phyloP scores from a whole-genome alignment of 2,797 vertebrate genomes.

The Aldrovandia affinis region DNA sequence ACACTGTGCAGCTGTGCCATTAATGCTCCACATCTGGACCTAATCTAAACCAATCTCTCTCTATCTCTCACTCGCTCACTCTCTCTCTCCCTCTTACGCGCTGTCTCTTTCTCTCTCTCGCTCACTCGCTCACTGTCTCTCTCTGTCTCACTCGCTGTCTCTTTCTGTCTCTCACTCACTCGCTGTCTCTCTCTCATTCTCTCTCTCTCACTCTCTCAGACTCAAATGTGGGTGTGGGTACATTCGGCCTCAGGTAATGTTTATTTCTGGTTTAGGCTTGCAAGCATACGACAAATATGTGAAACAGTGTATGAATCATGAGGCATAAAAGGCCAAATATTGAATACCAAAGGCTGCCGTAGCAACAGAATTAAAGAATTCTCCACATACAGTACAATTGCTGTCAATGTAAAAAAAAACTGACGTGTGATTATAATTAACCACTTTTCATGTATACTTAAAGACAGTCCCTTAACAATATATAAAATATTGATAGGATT shows the following conservation, averaged over 20 bases:
- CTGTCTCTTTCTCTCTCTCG: conserved; percentile 43
- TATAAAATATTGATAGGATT: conserved; percentile 64
- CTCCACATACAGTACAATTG: neutral
- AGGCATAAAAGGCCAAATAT: neutral
- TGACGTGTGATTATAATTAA: neutral
- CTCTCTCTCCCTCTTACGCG: conserved; percentile 35
- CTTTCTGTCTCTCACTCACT: neutral
- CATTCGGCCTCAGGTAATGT: neutral
- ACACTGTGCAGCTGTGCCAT: conserved; percentile 53
- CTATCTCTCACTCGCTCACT: conserved; percentile 36
- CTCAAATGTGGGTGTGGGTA: neutral
- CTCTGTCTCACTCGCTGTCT: conserved; percentile 39
- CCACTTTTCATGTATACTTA: conserved; percentile 3
- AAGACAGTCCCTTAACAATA: conserved; percentile 21
- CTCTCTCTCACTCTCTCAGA: neutral
- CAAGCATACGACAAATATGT: neutral
- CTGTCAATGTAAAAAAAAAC: neutral
- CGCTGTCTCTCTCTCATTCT: neutral
- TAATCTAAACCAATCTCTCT: conserved; percentile 61
- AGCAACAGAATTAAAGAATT: neutral
- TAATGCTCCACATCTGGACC: conserved; percentile 57
- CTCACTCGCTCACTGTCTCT: conserved; percentile 31
- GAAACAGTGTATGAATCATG: conserved; percentile 2
- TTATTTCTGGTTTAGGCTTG: neutral
- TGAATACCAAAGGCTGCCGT: neutral